Evolutionary conservation across 1,140 invertebrate species (phyloP), one percentile per base, ranked within the genome.

Genomic region (Sarcophaga peregrina): DNA sequence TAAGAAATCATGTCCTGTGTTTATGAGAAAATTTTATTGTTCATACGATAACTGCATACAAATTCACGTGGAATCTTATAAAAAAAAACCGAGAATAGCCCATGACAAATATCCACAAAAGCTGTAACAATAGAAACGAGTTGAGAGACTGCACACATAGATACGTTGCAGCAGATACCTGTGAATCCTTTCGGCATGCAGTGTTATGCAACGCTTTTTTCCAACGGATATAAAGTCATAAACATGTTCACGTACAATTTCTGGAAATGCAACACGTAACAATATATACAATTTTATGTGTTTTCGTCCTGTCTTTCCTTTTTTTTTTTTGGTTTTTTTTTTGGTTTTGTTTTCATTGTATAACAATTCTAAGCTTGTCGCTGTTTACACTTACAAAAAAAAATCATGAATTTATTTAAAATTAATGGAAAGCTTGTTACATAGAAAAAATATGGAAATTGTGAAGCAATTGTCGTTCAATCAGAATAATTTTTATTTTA

Each of bases 221-320:
- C 6, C 54, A 58, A 4, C 54, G 54, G 11, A 10, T n/a, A 75
- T 47, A 75, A 47, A 47, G 73, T 75, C 73, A 75, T 75, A 75
- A 75, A 47, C 9, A n/a, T 75, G 73, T 75, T 45, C 73, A 75
- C 73, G 73, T 75, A 75, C 45, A 75, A 75, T 45, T 74, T 74
- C 72, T 45, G 46, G 73, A 75, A 75, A 75, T 75, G 73, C 73
- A 75, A 75, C 73, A 75, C 73, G 73, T 75, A 75, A 75, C 45
- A 75, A 45, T 75, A 74, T 5, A 52, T 37, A 37, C 25, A 37
- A 37, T 37, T 37, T 37, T 37, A 37, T 37, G 25, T 37, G 25
- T 37, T 37, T 37, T 37, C 48, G 48, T 50, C 48, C 10, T 54
- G 15, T n/a, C n/a, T n/a, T n/a, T n/a, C n/a, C n/a, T n/a, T n/a